These are phyloP conservation scores for Podarcis cretensis DNA, from an alignment of 2,113 vertebrate genomes.

Conservation along the genomic window DNA sequence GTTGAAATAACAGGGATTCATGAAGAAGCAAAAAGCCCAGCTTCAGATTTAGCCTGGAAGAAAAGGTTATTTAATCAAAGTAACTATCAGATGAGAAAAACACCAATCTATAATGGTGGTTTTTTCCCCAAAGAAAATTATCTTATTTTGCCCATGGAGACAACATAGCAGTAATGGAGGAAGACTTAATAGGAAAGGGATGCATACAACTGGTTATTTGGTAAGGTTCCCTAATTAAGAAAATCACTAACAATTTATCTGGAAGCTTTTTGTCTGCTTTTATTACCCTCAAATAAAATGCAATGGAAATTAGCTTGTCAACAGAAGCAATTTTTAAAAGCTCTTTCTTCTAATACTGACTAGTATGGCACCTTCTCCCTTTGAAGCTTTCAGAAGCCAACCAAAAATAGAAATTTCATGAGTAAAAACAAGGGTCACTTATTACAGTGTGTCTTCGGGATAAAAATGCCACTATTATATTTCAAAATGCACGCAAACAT, in stretches of 20 bases:
- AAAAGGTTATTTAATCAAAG: neutral
- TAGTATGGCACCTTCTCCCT: neutral
- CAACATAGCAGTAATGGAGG: neutral
- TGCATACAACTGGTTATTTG: neutral
- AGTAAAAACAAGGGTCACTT: neutral
- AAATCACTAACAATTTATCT: constrained; percentile 1
- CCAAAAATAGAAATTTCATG: neutral
- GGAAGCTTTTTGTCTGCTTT: neutral
- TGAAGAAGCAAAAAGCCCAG: neutral
- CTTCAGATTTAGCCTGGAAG: neutral
- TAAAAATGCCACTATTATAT: neutral
- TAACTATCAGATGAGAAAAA: constrained; percentile 20
- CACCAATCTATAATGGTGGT: neutral
- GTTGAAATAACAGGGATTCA: neutral
- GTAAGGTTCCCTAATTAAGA: constrained; percentile 13
- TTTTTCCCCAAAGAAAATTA: neutral
- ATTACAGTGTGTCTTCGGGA: neutral
- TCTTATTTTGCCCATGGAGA: constrained; percentile 1
- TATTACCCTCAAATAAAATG: neutral
- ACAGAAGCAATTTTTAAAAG: neutral
- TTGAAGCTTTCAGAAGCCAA: constrained; percentile 7
- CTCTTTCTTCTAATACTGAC: neutral
- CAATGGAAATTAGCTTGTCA: neutral
- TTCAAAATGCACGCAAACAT: neutral
- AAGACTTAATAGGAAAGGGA: neutral